Evolutionary conservation across 2,888 invertebrate genomes (phyloP), one percentile per base, ranked within the genome.

Genomic region (Volucella inanis): DNA sequence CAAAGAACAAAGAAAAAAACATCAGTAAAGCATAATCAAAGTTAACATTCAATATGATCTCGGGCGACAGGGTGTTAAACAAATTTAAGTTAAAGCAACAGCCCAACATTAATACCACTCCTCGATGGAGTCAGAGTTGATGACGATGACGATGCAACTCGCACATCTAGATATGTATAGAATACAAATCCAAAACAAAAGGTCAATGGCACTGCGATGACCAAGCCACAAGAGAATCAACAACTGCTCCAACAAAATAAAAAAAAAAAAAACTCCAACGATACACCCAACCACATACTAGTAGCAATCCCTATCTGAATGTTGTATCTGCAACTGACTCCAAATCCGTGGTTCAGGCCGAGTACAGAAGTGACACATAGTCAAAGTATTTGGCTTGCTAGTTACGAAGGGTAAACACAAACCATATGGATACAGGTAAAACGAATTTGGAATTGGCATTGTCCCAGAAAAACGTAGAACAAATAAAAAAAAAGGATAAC

Each of bases 341-440:
- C 31, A 31, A 31, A 31, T 31, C 31, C 6, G n/a, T 38, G 57
- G 38, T 2, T 3, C 57, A 31, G 22, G 0, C 22, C 3, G 22
- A 3, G 64, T 22, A 6, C 31, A 31, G 14, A 57, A 70, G 50
- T 68, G 64, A 78, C 71, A 72, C 71, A 68, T 72, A 61, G 43
- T 62, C 52, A 22, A 55, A 45, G 57, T 31, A 64, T 55, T 83
- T 65, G 72, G 50, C 3, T 3, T 22, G 18, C 2, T 2, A 22
- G 2, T 2, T 68, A 59, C 72, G 49, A 14, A 18, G 3, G n/a
- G 15, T 18, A 2, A 15, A 0, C 15, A 47, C 47, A 43, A 62
- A 70, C 68, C 83, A 72, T 83, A 83, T 72, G 78, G 57, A 74
- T 54, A 52, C 79, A 79, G 83, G 74, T 84, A 70, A 78, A 64